phyloP scores from a whole-genome alignment of 2,797 vertebrate species.

The Crypturellus tataupa region DNA sequence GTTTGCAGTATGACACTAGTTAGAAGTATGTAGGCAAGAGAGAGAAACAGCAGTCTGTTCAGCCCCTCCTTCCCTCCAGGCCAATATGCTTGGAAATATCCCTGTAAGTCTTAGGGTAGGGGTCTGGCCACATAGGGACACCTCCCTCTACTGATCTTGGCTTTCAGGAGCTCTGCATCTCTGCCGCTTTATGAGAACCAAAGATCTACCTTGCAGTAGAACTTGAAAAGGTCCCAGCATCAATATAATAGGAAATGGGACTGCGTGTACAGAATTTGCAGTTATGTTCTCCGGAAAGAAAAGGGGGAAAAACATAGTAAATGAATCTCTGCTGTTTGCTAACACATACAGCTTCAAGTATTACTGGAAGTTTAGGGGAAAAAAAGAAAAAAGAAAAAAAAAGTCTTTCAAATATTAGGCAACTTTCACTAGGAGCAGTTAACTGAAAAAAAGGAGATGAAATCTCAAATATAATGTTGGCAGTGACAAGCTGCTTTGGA shows the following conservation, averaged over 20 bases:
- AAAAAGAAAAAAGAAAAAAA: not conserved
- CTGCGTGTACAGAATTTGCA: not conserved
- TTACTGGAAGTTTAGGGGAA: not conserved
- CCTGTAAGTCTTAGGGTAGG: not conserved
- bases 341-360: not conserved
- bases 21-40: not conserved
- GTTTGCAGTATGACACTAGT: not conserved
- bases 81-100: not conserved
- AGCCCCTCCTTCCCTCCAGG: not conserved
- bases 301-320: not conserved
- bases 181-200: not conserved
- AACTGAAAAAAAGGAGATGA: not conserved
- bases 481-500: not conserved
- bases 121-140: not conserved
- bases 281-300: not conserved
- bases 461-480: rapidly evolving
- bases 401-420: rapidly evolving
- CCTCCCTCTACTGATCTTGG: not conserved
- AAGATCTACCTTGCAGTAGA: not conserved
- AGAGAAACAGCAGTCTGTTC: not conserved
- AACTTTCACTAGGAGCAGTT: rapidly evolving
- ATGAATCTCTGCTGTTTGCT: not conserved
- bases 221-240: not conserved
- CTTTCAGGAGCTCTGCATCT: not conserved
- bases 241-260: not conserved